Evolutionary conservation across 2,113 vertebrate species (phyloP).

Genomic region (Eonycteris spelaea): DNA sequence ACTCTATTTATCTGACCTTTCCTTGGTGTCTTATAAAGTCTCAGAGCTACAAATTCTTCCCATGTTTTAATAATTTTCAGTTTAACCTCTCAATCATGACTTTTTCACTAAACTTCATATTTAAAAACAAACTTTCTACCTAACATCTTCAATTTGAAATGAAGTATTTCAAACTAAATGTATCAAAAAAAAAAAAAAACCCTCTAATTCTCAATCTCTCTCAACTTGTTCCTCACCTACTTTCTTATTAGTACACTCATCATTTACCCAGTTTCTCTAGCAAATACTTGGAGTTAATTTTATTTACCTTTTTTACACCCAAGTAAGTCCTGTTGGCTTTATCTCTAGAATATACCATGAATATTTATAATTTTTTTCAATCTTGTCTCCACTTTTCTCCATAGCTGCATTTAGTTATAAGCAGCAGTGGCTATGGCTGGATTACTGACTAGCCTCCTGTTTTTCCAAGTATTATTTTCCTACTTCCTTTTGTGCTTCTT

Average conservation of each 20-base stretch:
- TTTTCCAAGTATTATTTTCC: not conserved
- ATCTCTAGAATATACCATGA: not conserved
- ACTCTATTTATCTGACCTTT: not conserved
- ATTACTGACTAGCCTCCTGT: not conserved
- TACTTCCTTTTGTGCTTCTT: not conserved
- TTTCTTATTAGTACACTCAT: not conserved
- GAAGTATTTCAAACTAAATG: not conserved
- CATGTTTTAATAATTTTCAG: not conserved
- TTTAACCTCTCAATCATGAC: not conserved
- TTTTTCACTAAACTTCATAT: not conserved
- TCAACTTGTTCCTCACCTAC: not conserved
- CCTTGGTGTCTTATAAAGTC: not conserved
- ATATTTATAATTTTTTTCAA: not conserved
- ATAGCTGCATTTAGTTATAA: not conserved
- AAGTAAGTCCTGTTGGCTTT: not conserved
- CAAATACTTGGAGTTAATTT: not conserved
- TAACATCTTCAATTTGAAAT: not conserved
- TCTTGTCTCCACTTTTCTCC: not conserved
- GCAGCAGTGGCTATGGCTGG: not conserved
- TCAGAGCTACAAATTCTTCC: not conserved
- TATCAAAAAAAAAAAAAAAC: not conserved
- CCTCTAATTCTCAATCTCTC: not conserved
- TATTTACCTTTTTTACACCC: not conserved
- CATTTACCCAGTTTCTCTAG: not conserved
- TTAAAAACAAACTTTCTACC: not conserved